phyloP scores from a whole-genome alignment of 2,888 invertebrate genomes.

The Hemaris fuciformis region DNA sequence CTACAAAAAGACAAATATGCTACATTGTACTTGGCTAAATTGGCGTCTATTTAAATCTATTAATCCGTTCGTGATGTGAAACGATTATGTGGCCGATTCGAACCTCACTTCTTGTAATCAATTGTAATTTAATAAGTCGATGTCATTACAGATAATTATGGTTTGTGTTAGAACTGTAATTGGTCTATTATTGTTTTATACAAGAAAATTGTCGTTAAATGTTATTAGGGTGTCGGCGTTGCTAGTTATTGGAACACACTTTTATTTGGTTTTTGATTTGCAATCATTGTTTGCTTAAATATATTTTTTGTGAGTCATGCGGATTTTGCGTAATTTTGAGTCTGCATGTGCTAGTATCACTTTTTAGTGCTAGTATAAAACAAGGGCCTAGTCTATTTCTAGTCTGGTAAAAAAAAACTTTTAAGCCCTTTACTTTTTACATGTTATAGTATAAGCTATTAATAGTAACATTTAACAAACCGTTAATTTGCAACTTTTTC shows the following conservation, averaged over 20 bases:
- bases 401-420: too few species aligned
- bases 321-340: too few species aligned
- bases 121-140: slow-evolving; percentile 69
- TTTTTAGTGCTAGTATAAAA: too few species aligned
- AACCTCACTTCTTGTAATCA: slow-evolving; percentile 67
- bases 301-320: too few species aligned
- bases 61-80: slow-evolving; percentile 41
- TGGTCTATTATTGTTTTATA: slow-evolving; percentile 42
- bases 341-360: too few species aligned
- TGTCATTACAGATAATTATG: slow-evolving; percentile 65
- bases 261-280: not conserved
- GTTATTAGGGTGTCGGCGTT: not conserved
- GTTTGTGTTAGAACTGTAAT: slow-evolving; percentile 68
- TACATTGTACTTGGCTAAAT: slow-evolving; percentile 3
- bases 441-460: too few species aligned
- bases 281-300: too few species aligned
- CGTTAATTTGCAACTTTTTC: too few species aligned
- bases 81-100: slow-evolving; percentile 55
- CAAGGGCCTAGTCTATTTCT: too few species aligned
- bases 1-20: not conserved
- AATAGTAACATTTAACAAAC: too few species aligned
- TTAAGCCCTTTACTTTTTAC: too few species aligned
- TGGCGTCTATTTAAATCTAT: slow-evolving; percentile 3
- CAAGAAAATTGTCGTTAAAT: not conserved
- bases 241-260: not conserved